Conservation (phyloP, 2,113 vertebrate species). For the Rhodinocichla rosea region DNA sequence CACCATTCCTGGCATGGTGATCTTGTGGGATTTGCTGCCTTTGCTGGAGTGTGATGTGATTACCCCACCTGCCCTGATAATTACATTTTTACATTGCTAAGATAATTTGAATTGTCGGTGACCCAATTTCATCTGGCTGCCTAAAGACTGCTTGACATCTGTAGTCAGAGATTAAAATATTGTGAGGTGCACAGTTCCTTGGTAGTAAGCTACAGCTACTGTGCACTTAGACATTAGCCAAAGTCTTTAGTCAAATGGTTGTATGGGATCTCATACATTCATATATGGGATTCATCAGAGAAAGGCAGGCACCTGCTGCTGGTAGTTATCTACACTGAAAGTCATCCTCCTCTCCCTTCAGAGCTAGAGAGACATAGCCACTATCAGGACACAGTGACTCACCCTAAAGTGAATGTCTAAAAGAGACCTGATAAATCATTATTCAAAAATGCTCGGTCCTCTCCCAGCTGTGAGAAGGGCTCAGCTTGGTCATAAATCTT, state of each 20-base stretch:
- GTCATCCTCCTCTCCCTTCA: neutral
- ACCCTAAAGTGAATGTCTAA: neutral
- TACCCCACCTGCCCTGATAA: neutral
- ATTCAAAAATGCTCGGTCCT: neutral
- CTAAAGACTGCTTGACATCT: neutral
- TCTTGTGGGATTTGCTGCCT: neutral
- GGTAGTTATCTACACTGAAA: neutral
- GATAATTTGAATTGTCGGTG: neutral
- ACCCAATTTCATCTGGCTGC: neutral
- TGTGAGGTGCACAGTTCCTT: neutral
- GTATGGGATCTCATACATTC: neutral
- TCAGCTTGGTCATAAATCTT: neutral
- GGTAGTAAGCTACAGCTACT: neutral
- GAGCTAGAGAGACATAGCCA: neutral
- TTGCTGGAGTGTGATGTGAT: rapidly evolving
- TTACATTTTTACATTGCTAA: neutral
- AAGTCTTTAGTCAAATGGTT: neutral
- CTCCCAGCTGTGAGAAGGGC: neutral
- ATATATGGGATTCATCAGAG: neutral
- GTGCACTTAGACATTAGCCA: neutral
- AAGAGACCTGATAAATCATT: neutral
- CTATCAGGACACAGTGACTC: neutral
- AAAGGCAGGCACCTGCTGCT: neutral
- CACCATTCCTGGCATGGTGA: neutral
- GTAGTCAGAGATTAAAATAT: neutral